phyloP scores from a whole-genome alignment of 2,888 invertebrate genomes.

The Steinernema scapterisci region DNA sequence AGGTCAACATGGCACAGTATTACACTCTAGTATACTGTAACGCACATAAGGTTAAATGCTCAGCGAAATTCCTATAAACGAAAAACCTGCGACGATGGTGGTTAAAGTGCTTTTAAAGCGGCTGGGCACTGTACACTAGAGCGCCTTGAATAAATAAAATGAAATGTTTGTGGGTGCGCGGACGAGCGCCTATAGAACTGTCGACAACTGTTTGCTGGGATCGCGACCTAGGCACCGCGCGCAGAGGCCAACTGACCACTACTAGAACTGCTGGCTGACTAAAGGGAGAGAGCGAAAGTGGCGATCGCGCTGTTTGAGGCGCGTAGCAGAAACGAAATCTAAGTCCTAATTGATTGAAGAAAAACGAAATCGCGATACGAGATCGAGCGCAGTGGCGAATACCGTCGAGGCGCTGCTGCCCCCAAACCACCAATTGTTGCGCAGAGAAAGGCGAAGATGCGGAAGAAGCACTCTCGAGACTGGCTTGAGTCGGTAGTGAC shows the following conservation, averaged over 20 bases:
- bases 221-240: constrained; percentile 10
- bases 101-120: background rate
- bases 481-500: background rate
- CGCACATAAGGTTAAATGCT: background rate
- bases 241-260: constrained; percentile 10
- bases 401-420: background rate
- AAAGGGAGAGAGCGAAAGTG: constrained; percentile 11
- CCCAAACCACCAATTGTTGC: constrained; percentile 7
- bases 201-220: constrained; percentile 28
- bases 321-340: constrained; percentile 1
- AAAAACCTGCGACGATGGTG: background rate
- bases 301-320: background rate
- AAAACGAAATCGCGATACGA: constrained; percentile 24
- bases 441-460: constrained; percentile 2
- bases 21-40: background rate
- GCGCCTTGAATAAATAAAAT: constrained; percentile 25
- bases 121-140: background rate
- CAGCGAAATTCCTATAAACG: background rate
- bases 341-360: constrained; percentile 17
- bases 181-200: constrained; percentile 9
- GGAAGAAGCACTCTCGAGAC: constrained; percentile 3
- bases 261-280: constrained; percentile 17
- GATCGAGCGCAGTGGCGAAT: constrained; percentile 2
- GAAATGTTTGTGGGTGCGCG: constrained; percentile 27
- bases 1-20: constrained; percentile 3